phyloP scores from a whole-genome alignment of 2,888 invertebrate genomes.

The Lasioglossum malachurum region DNA sequence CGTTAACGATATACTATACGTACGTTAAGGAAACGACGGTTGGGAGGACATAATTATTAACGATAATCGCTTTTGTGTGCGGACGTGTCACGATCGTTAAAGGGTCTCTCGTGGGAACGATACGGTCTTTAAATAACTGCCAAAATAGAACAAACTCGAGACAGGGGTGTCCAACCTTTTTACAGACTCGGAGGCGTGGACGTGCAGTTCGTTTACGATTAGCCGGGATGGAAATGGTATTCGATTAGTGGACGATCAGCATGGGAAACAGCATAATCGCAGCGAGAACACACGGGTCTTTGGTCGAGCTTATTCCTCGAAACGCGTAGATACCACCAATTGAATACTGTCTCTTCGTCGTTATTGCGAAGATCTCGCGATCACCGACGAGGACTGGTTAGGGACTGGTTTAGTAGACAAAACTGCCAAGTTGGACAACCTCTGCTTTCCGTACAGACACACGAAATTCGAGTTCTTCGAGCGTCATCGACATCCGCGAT shows the following conservation, averaged over 20 bases:
- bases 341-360: neutral
- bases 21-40: conserved; percentile 29
- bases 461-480: conserved; percentile 48
- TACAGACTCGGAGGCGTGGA: conserved; percentile 37
- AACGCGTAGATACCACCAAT: neutral
- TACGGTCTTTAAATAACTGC: conserved; percentile 79
- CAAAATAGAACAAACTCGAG: conserved; percentile 67
- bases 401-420: conserved; percentile 49
- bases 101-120: conserved; percentile 64
- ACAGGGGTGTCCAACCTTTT: conserved; percentile 70
- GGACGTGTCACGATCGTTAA: conserved; percentile 49
- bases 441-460: conserved; percentile 69
- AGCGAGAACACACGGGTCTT: neutral
- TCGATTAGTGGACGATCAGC: neutral
- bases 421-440: conserved; percentile 72
- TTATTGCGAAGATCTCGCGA: no score
- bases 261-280: neutral
- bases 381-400: neutral
- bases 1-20: conserved; percentile 39
- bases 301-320: neutral
- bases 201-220: conserved; percentile 7
- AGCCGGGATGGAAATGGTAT: neutral
- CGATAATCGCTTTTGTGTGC: conserved; percentile 57
- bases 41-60: conserved; percentile 42
- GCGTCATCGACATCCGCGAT: conserved; percentile 47